These are phyloP conservation scores for Cnemophilus loriae DNA, from an alignment of 2,113 vertebrate species.

Conservation along the genomic window DNA sequence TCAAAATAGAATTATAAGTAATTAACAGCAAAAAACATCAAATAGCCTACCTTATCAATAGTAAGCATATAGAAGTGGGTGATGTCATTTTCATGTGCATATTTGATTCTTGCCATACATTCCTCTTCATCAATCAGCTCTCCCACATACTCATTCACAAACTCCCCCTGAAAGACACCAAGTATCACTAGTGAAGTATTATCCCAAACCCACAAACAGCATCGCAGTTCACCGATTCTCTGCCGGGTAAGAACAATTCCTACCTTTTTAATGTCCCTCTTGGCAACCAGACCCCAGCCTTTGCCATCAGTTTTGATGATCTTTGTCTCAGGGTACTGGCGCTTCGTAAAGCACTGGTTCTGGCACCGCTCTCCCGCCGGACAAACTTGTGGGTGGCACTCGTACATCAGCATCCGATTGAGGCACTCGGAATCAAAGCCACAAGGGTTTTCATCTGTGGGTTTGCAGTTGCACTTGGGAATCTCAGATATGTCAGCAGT, in stretches of 20 bases:
- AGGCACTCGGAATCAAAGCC: constrained; percentile 94
- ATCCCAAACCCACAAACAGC: neutral
- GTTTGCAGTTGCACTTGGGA: constrained; percentile 98
- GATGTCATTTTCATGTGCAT: constrained; percentile 95
- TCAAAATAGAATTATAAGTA: neutral
- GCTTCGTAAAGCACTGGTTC: constrained; percentile 96
- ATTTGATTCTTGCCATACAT: constrained; percentile 88
- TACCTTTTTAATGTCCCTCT: constrained; percentile 95
- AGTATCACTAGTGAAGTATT: neutral
- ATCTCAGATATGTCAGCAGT: constrained; percentile 94
- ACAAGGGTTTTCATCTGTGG: constrained; percentile 87
- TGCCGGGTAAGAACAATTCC: neutral
- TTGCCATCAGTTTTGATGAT: constrained; percentile 92
- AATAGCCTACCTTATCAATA: constrained; percentile 89
- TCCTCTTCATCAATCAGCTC: constrained; percentile 98
- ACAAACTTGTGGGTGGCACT: constrained; percentile 96
- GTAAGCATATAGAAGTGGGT: constrained; percentile 98
- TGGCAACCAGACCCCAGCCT: constrained; percentile 91
- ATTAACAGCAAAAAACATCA: neutral
- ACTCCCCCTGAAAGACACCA: constrained; percentile 84
- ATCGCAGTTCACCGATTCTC: accelerated
- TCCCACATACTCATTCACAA: constrained; percentile 96
- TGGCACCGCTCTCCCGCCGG: constrained; percentile 87
- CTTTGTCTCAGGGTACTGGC: constrained; percentile 95
- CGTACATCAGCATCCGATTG: constrained; percentile 97